phyloP scores from a whole-genome alignment of 2,113 vertebrate species.

The Chionomys nivalis region DNA sequence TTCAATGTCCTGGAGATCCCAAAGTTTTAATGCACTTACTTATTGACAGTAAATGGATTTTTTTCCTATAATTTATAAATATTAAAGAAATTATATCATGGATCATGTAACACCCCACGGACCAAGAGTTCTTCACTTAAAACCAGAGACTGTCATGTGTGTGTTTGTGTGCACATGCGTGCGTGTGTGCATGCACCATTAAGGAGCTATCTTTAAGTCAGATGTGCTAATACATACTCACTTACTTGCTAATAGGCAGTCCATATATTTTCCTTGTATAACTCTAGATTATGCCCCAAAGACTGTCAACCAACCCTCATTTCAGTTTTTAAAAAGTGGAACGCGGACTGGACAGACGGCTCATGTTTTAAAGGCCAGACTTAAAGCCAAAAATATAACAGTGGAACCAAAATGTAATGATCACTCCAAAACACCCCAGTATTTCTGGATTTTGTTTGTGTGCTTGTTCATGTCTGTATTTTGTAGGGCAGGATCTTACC shows the following conservation, averaged over 20 bases:
- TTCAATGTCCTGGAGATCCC: not conserved
- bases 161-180: not conserved
- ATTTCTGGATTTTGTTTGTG: not conserved
- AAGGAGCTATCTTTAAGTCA: constrained; percentile 38
- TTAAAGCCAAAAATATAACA: not conserved
- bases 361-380: not conserved
- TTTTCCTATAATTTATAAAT: not conserved
- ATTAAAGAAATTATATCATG: not conserved
- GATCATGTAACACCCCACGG: not conserved
- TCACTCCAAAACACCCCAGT: not conserved
- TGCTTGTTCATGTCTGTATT: not conserved
- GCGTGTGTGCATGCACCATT: not conserved
- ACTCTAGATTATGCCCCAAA: not conserved
- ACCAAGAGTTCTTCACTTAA: constrained; percentile 16
- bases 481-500: not conserved
- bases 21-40: not conserved
- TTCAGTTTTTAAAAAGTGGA: not conserved
- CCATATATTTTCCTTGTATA: not conserved
- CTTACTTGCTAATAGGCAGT: not conserved
- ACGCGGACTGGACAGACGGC: not conserved
- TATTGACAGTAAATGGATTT: not conserved
- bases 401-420: not conserved
- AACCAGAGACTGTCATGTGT: not conserved
- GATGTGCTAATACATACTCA: not conserved
- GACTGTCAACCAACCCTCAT: not conserved